These are phyloP conservation scores for Solea senegalensis DNA, from an alignment of 2,113 vertebrate genomes.

Conservation along the genomic window DNA sequence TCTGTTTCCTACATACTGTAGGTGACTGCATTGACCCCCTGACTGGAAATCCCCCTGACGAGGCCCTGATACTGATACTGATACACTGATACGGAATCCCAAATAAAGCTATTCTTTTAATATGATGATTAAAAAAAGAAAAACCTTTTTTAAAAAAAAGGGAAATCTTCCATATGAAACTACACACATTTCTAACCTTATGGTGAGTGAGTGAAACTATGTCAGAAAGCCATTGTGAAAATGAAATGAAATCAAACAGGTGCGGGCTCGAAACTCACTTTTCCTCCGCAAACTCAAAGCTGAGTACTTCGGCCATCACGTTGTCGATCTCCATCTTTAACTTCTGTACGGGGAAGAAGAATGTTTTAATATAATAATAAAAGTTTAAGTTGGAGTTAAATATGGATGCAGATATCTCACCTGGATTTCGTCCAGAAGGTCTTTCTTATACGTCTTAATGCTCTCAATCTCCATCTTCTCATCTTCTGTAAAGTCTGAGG, in stretches of 20 bases:
- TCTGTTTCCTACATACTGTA: too few relatives aligned
- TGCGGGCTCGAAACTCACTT: constrained; percentile 75
- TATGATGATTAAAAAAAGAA: background rate
- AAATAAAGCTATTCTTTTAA: too few relatives aligned
- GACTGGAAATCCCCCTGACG: too few relatives aligned
- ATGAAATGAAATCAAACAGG: background rate
- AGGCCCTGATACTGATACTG: too few relatives aligned
- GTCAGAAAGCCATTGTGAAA: background rate
- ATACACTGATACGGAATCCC: too few relatives aligned
- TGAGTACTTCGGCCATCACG: constrained; percentile 88
- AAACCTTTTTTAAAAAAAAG: too few relatives aligned
- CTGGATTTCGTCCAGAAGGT: constrained; percentile 92
- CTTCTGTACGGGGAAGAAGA: constrained; percentile 76
- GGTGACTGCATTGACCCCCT: too few relatives aligned
- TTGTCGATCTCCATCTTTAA: constrained; percentile 89
- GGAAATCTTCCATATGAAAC: background rate
- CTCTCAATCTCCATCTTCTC: constrained; percentile 87
- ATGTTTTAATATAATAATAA: background rate
- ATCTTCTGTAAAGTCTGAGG: constrained; percentile 79
- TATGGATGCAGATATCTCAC: constrained; percentile 45
- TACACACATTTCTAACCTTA: background rate
- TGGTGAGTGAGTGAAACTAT: background rate
- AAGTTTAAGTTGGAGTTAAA: background rate
- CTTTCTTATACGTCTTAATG: constrained; percentile 84
- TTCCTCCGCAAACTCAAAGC: constrained; percentile 86